phyloP scores from a whole-genome alignment of 2,888 invertebrate species.

The Plebejus melissa region DNA sequence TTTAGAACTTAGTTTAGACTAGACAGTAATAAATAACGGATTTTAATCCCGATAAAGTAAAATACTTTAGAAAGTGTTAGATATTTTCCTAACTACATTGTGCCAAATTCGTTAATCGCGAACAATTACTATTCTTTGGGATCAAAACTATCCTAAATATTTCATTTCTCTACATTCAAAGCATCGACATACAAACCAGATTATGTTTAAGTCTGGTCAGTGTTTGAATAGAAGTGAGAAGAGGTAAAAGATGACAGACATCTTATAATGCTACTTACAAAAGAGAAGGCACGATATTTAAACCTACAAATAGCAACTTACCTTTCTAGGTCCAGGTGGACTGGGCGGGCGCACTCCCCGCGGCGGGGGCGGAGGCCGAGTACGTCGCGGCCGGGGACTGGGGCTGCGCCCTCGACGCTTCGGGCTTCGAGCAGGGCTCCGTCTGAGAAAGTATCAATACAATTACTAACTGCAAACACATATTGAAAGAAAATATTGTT shows the following conservation, averaged over 20 bases:
- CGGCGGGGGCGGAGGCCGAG: conserved; percentile 43
- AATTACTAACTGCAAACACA: neutral
- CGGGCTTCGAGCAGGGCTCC: conserved; percentile 37
- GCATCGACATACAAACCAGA: too few relatives aligned
- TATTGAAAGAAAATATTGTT: neutral
- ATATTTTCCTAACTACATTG: too few relatives aligned
- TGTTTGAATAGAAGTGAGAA: too few relatives aligned
- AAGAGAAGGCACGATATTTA: neutral
- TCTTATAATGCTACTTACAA: neutral
- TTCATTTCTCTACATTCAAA: too few relatives aligned
- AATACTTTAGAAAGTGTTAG: too few relatives aligned
- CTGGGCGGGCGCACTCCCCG: conserved; percentile 52
- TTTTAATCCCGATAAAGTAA: too few relatives aligned
- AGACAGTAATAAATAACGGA: too few relatives aligned
- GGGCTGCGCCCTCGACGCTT: conserved; percentile 37
- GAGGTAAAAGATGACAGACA: neutral
- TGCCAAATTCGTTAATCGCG: too few relatives aligned
- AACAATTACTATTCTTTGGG: too few relatives aligned
- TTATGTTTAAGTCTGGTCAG: too few relatives aligned
- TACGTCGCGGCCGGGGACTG: conserved; percentile 36
- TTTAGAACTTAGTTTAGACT: neutral
- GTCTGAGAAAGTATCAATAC: conserved; percentile 29
- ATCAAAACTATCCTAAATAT: too few relatives aligned
- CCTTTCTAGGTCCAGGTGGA: conserved; percentile 58
- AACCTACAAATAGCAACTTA: conserved; percentile 32